A percentile compares a stretch with the other conserved stretches of the same genome.
Evolutionary conservation across 2,797 vertebrate genomes (phyloP).

Genomic region (Tiaroga cobitis): DNA sequence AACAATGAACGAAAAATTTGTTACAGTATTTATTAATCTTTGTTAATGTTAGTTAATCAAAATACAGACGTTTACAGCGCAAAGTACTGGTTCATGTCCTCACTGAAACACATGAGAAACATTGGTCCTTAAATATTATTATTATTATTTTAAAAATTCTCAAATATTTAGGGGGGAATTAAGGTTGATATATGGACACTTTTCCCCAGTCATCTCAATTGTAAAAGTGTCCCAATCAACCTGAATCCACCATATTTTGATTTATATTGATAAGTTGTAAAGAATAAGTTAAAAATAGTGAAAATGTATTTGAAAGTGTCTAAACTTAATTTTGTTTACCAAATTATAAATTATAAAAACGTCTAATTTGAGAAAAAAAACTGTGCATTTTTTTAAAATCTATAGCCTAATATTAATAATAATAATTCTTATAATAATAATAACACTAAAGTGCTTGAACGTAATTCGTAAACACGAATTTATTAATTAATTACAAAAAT

Average conservation of each 20-base stretch:
- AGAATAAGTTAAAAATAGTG: background rate
- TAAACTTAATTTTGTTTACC: background rate
- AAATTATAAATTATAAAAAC: background rate
- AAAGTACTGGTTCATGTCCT: background rate
- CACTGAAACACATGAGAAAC: background rate
- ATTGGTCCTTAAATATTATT: background rate
- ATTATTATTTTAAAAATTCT: too few species aligned
- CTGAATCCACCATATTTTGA: background rate
- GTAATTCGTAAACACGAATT: background rate
- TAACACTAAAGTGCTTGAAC: background rate
- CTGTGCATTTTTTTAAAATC: too few species aligned
- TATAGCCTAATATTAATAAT: background rate
- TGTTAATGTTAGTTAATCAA: too few species aligned
- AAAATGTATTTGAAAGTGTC: background rate
- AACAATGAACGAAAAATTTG: too few species aligned
- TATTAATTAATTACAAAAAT: background rate
- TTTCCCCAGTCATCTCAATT: too few species aligned
- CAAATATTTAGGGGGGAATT: background rate
- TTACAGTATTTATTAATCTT: too few species aligned
- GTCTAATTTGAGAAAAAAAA: background rate
- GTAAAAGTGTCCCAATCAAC: too few species aligned
- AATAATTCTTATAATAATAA: background rate
- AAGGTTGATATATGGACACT: too few species aligned
- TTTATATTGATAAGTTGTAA: background rate
- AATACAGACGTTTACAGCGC: too few species aligned